These are phyloP conservation scores for Dryas iulia DNA, from an alignment of 1,140 invertebrate genomes.

Conservation along the genomic window DNA sequence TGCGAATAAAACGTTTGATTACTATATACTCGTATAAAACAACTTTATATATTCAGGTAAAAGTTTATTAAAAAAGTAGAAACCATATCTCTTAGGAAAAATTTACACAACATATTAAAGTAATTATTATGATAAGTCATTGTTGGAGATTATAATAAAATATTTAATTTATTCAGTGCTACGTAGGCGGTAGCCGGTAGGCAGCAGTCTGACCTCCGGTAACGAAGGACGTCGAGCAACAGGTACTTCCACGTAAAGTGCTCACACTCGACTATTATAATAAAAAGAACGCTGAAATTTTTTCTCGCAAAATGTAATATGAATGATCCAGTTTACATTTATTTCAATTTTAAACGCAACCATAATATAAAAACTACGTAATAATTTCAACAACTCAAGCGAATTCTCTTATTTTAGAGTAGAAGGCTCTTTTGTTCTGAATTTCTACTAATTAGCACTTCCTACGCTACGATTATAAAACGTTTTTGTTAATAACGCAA, in stretches of 20 bases:
- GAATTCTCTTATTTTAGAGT: background rate
- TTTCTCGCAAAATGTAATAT: background rate
- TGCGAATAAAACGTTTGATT: no score
- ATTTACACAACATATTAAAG: background rate
- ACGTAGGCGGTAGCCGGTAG: no score
- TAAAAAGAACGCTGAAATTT: background rate
- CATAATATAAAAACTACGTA: background rate
- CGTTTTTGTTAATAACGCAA: background rate
- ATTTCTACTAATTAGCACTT: background rate
- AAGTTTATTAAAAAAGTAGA: no score
- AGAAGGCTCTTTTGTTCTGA: background rate
- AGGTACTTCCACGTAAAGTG: background rate
- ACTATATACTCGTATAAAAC: no score
- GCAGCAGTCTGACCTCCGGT: background rate
- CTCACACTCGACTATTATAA: background rate
- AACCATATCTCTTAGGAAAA: no score
- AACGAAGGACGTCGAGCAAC: background rate
- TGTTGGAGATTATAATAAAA: background rate
- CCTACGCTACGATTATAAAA: background rate
- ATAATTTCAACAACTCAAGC: background rate
- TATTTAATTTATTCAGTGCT: background rate
- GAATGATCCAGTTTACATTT: background rate
- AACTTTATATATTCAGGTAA: no score
- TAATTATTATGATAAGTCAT: background rate
- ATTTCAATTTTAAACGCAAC: background rate